Conservation (phyloP, 1,140 invertebrate species). For the Drosophila ercepeae region DNA sequence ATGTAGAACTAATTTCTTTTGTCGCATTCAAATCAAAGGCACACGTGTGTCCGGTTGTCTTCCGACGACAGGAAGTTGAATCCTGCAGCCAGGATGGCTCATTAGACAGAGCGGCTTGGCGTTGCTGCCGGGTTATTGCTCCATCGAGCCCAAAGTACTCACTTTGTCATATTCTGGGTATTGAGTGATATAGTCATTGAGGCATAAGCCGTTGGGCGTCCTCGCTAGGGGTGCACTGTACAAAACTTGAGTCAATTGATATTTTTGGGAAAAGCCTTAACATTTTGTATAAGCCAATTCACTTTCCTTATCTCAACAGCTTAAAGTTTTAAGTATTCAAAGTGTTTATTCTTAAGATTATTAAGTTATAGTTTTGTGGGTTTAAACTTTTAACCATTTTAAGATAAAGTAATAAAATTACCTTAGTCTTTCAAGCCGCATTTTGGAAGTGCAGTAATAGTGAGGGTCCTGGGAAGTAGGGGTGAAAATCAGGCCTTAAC, state of each 20-base stretch:
- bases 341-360: neutral
- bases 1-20: slow-evolving; percentile 38
- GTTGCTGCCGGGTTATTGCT: slow-evolving; percentile 57
- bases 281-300: too few relatives aligned
- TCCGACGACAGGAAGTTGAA: slow-evolving; percentile 58
- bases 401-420: too few relatives aligned
- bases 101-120: slow-evolving; percentile 42
- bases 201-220: slow-evolving; percentile 10
- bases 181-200: slow-evolving; percentile 64
- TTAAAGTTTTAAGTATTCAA: neutral
- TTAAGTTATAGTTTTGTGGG: neutral
- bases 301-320: neutral
- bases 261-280: too few relatives aligned
- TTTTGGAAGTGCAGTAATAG: slow-evolving; percentile 13
- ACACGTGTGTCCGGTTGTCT: slow-evolving; percentile 60
- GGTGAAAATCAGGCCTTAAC: slow-evolving; percentile 32
- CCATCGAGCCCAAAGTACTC: slow-evolving; percentile 61
- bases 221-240: neutral
- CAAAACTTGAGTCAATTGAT: neutral
- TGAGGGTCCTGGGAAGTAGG: slow-evolving; percentile 1
- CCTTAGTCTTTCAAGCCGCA: neutral
- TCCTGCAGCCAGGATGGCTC: slow-evolving; percentile 43
- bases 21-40: slow-evolving; percentile 54
- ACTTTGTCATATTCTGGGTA: slow-evolving; percentile 47
- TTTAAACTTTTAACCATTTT: too few relatives aligned